phyloP scores from a whole-genome alignment of 2,797 vertebrate genomes.

The Gastrophryne carolinensis region DNA sequence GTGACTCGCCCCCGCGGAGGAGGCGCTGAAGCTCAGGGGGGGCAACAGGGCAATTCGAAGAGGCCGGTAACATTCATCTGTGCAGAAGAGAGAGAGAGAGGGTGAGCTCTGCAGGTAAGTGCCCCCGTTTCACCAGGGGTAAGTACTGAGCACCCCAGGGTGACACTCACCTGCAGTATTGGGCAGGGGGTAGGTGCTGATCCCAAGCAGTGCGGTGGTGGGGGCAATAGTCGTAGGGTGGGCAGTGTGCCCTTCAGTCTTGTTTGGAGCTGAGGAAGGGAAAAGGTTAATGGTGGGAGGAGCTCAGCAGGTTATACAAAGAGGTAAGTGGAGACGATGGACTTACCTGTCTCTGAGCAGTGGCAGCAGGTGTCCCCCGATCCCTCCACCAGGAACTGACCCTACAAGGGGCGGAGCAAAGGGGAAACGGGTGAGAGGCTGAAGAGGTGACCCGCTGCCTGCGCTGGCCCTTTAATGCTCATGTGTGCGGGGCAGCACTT shows the following conservation, averaged over 20 bases:
- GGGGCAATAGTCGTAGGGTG: background rate
- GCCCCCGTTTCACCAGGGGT: too few species aligned
- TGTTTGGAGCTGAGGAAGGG: constrained; percentile 55
- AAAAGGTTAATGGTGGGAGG: background rate
- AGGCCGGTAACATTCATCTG: constrained; percentile 80
- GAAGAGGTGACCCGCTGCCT: too few species aligned
- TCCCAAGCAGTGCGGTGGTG: background rate
- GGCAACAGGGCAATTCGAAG: constrained; percentile 74
- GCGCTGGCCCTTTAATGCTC: too few species aligned
- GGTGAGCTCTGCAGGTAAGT: too few species aligned
- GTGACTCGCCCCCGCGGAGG: constrained; percentile 65
- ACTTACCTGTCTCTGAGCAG: constrained; percentile 72
- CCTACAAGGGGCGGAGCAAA: constrained; percentile 62
- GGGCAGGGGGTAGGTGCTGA: constrained; percentile 58
- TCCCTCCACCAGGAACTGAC: constrained; percentile 71
- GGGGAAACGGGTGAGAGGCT: too few species aligned
- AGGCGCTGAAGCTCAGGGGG: constrained; percentile 68
- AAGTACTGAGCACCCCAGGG: rapidly evolving
- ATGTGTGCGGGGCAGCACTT: too few species aligned
- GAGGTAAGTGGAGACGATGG: too few species aligned
- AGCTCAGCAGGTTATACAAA: too few species aligned
- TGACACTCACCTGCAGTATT: constrained; percentile 45
- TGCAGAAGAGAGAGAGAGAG: too few species aligned
- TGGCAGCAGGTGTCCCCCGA: constrained; percentile 74
- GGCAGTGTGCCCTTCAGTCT: rapidly evolving